phyloP scores from a whole-genome alignment of 1,140 invertebrate genomes.

The Capitella teleta region DNA sequence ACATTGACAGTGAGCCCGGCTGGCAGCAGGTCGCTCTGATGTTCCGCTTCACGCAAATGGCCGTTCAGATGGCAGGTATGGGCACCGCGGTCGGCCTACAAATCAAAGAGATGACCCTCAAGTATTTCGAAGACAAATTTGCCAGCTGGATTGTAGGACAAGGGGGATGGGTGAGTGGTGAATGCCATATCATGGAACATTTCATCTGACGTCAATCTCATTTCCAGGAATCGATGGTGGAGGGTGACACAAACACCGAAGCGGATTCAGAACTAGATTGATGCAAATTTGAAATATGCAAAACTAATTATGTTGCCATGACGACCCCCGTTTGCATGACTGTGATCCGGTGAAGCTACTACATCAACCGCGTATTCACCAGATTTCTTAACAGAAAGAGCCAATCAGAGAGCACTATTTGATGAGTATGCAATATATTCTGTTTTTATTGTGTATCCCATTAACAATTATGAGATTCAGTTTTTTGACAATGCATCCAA shows the following conservation, averaged over 20 bases:
- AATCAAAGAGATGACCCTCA: slow-evolving; percentile 27
- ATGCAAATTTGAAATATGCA: too few species aligned
- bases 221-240: slow-evolving; percentile 13
- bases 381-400: too few species aligned
- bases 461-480: too few species aligned
- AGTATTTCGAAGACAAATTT: slow-evolving; percentile 29
- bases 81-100: slow-evolving; percentile 18
- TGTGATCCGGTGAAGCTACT: too few species aligned
- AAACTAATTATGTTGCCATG: too few species aligned
- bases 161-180: slow-evolving; percentile 31
- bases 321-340: too few species aligned
- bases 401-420: too few species aligned
- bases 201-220: neutral
- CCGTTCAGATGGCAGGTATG: slow-evolving; percentile 21
- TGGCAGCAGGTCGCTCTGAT: slow-evolving; percentile 28
- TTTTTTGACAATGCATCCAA: too few species aligned
- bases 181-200: neutral
- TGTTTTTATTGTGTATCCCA: too few species aligned
- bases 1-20: slow-evolving; percentile 15
- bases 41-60: slow-evolving; percentile 26
- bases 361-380: too few species aligned
- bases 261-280: slow-evolving; percentile 12
- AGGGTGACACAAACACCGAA: slow-evolving; percentile 14
- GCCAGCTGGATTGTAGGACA: slow-evolving; percentile 28
- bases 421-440: too few species aligned